Conservation (phyloP, 1,140 invertebrate species). For the Drosophila insularis region DNA sequence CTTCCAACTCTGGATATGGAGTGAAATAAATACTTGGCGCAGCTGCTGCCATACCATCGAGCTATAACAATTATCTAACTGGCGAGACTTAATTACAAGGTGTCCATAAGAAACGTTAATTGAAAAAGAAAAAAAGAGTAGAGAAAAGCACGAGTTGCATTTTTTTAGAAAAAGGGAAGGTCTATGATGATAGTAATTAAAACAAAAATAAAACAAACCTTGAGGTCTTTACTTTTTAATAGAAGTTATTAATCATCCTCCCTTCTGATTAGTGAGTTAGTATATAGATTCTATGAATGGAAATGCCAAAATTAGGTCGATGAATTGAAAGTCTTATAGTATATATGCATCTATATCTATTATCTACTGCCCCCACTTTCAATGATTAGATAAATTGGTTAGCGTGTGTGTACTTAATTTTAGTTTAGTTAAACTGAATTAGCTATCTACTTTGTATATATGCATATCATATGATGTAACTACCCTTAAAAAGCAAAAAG, state of each 20-base stretch:
- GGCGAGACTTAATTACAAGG: constrained; percentile 4
- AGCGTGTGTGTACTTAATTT: constrained; percentile 6
- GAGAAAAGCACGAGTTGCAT: not conserved
- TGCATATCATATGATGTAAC: not conserved
- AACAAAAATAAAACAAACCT: too few species aligned
- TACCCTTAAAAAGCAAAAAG: not conserved
- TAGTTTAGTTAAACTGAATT: not conserved
- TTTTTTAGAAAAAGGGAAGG: not conserved
- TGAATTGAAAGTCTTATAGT: too few species aligned
- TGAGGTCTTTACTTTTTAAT: too few species aligned
- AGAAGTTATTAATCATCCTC: too few species aligned
- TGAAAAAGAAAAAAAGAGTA: not conserved
- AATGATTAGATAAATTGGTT: constrained; percentile 6
- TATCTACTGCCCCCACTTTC: not conserved
- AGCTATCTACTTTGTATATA: constrained; percentile 4
- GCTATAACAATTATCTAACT: constrained; percentile 2
- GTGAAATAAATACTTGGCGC: constrained; percentile 1
- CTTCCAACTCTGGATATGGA: not conserved
- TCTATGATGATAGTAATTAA: too few species aligned
- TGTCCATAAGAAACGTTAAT: constrained; percentile 5
- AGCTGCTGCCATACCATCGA: not conserved
- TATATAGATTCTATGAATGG: not conserved
- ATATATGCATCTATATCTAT: not conserved
- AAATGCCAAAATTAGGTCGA: constrained; percentile 1
- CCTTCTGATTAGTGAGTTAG: too few species aligned